Conservation (phyloP, 1,140 invertebrate genomes). For the Cheumatopsyche charites region DNA sequence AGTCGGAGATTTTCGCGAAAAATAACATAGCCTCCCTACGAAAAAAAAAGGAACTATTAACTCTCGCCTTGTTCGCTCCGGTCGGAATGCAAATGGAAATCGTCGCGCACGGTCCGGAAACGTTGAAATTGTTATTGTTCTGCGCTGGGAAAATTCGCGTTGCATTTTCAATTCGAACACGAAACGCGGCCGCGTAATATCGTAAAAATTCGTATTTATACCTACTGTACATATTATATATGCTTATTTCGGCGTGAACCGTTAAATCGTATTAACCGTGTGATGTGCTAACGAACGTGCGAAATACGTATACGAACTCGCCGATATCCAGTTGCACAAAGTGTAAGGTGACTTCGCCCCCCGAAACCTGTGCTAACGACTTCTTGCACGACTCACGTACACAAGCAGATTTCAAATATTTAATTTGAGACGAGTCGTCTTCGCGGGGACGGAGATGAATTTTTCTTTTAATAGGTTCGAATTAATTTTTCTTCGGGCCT, state of each 20-base stretch:
- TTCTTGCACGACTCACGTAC: no score
- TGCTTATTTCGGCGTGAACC: no score
- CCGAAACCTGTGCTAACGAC: no score
- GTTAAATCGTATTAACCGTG: no score
- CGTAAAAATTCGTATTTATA: no score
- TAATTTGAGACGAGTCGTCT: constrained; percentile 5
- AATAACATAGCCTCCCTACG: constrained; percentile 23
- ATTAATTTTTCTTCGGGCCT: constrained; percentile 22
- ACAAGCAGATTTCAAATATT: not conserved
- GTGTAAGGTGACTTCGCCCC: no score
- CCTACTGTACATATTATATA: no score
- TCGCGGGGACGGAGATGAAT: not conserved
- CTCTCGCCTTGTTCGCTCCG: constrained; percentile 37
- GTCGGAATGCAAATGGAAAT: constrained; percentile 43
- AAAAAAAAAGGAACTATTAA: constrained; percentile 33
- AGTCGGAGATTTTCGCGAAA: constrained; percentile 27
- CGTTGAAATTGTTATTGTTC: not conserved
- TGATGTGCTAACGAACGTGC: no score
- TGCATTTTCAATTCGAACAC: not conserved
- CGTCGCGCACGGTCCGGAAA: not conserved
- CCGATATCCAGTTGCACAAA: no score
- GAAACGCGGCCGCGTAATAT: no score
- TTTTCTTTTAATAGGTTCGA: constrained; percentile 15
- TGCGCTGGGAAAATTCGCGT: not conserved
- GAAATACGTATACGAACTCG: no score